Percentiles rank a stretch among this genome's conserved stretches.
Evolutionary conservation across 2,113 vertebrate species (phyloP).

Genomic region (Bambusicola thoracicus): DNA sequence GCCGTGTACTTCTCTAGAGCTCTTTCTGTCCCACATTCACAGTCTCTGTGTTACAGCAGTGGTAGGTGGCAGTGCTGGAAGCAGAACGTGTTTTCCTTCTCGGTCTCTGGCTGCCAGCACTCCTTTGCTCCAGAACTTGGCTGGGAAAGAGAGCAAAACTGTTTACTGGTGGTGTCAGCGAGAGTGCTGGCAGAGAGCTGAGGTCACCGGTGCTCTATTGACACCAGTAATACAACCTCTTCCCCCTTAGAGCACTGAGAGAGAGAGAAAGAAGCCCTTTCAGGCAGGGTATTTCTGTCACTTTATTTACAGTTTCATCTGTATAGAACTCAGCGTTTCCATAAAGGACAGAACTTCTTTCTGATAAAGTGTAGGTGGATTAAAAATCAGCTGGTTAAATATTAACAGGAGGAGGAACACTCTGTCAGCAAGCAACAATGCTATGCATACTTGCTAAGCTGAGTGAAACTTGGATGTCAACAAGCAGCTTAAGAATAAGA

Average conservation of each 20-base stretch:
- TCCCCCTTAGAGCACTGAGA: background rate
- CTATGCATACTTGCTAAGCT: background rate
- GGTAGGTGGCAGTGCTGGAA: background rate
- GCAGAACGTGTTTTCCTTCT: background rate
- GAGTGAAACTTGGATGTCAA: background rate
- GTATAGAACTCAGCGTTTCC: background rate
- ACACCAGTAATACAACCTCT: background rate
- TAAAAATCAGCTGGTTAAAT: constrained; percentile 36
- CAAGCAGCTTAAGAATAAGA: background rate
- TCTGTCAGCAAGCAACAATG: background rate
- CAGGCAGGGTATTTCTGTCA: background rate
- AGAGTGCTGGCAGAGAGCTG: background rate
- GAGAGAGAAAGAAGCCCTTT: background rate
- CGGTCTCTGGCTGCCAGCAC: background rate
- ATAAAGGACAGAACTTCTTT: constrained; percentile 25
- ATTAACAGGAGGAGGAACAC: constrained; percentile 26
- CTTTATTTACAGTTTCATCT: background rate
- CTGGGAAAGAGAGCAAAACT: constrained; percentile 5
- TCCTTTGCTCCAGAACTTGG: background rate
- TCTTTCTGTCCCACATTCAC: background rate
- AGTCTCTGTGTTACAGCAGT: background rate
- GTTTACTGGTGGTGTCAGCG: background rate
- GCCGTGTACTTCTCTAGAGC: background rate
- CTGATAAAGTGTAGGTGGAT: background rate
- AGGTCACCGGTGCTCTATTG: background rate